A percentile compares a stretch with the other conserved stretches of the same genome.
phyloP scores from a whole-genome alignment of 2,888 invertebrate genomes.

The Tinea trinotella region DNA sequence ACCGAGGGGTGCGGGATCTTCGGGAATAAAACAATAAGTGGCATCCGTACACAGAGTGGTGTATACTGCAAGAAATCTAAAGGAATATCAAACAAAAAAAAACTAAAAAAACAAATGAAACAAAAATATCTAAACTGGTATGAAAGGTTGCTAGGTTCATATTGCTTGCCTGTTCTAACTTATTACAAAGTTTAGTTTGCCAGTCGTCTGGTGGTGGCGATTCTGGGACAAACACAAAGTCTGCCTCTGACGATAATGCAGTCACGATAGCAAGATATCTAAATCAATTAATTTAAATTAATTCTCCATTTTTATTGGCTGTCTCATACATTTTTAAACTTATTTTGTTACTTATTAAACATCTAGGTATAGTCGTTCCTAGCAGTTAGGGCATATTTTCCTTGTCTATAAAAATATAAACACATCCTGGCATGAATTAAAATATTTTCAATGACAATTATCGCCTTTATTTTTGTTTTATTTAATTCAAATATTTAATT shows the following conservation, averaged over 20 bases:
- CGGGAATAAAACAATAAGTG: constrained; percentile 91
- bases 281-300: constrained; percentile 37
- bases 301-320: neutral
- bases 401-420: too few species aligned
- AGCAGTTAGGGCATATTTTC: too few species aligned
- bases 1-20: constrained; percentile 84
- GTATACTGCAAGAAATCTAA: constrained; percentile 88
- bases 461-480: too few species aligned
- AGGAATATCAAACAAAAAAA: constrained; percentile 31
- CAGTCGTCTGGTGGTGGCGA: constrained; percentile 95
- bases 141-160: neutral
- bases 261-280: constrained; percentile 98
- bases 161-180: constrained; percentile 89
- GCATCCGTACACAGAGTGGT: constrained; percentile 88
- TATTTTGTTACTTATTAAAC: too few species aligned
- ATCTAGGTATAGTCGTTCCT: too few species aligned
- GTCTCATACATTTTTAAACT: neutral
- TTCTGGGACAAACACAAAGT: constrained; percentile 99
- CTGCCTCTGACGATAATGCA: constrained; percentile 97
- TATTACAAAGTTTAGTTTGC: constrained; percentile 93
- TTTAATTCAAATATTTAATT: too few species aligned
- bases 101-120: neutral
- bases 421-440: too few species aligned
- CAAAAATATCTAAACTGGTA: neutral
- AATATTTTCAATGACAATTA: too few species aligned